Evolutionary conservation across 2,113 vertebrate genomes (phyloP).

Genomic region (Alosa alosa): DNA sequence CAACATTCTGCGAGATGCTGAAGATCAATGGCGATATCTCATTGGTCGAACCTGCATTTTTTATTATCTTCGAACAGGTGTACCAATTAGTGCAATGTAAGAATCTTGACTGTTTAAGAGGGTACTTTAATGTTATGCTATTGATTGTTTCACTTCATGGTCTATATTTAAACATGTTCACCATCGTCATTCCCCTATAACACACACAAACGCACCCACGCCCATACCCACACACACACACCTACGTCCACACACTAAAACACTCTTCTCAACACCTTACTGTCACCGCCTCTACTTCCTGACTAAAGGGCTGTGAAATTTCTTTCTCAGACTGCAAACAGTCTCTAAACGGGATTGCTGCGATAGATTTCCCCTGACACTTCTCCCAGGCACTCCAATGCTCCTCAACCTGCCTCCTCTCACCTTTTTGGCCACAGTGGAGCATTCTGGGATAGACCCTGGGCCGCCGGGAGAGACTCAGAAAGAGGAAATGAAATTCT

Average conservation of each 20-base stretch:
- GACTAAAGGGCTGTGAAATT: conserved; percentile 5
- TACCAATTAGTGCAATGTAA: not conserved
- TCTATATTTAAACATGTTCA: not conserved
- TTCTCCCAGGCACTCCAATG: not conserved
- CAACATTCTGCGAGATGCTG: conserved; percentile 55
- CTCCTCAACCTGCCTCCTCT: not conserved
- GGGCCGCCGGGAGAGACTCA: not conserved
- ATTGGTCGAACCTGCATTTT: conserved; percentile 44
- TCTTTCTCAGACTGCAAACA: conserved; percentile 19
- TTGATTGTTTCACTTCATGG: not conserved
- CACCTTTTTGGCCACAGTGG: not conserved
- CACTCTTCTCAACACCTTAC: not conserved
- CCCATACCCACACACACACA: not conserved
- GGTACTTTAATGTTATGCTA: not conserved
- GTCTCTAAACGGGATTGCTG: conserved; percentile 22
- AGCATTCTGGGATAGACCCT: conserved; percentile 17
- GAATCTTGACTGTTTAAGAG: not conserved
- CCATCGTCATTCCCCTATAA: not conserved
- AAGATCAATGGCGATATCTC: conserved; percentile 42
- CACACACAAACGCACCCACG: not conserved
- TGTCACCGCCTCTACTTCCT: not conserved
- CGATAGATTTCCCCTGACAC: conserved; percentile 7
- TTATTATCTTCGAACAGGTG: conserved; percentile 33
- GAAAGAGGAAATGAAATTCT: conserved; percentile 25
- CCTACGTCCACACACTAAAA: not conserved